These are phyloP conservation scores for Acromyrmex charruanus DNA, from an alignment of 1,140 invertebrate genomes.

Conservation along the genomic window DNA sequence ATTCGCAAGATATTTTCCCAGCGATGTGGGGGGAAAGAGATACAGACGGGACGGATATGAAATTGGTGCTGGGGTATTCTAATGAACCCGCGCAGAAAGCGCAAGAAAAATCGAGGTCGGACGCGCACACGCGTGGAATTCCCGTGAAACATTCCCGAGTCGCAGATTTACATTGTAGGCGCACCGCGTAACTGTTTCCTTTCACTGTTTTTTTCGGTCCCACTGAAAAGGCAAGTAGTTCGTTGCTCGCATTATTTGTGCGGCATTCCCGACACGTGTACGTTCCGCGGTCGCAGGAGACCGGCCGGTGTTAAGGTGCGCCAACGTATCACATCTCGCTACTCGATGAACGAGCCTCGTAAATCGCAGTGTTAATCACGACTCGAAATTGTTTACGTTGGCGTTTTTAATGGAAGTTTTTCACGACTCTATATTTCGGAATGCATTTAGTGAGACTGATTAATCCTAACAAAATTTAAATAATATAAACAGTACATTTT, in stretches of 20 bases:
- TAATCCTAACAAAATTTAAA: constrained; percentile 2
- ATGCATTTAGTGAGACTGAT: background rate
- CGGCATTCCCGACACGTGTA: constrained; percentile 35
- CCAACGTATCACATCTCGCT: constrained; percentile 21
- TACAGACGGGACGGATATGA: constrained; percentile 45
- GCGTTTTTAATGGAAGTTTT: constrained; percentile 30
- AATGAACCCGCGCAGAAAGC: constrained; percentile 61
- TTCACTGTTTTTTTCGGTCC: constrained; percentile 38
- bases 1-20: constrained; percentile 69
- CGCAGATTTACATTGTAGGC: constrained; percentile 69
- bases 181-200: constrained; percentile 22
- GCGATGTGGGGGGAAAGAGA: background rate
- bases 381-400: constrained; percentile 15
- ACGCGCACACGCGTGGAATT: constrained; percentile 55
- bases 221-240: constrained; percentile 58
- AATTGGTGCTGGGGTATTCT: constrained; percentile 57
- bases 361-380: constrained; percentile 35
- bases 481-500: background rate
- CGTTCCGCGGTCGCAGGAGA: constrained; percentile 11
- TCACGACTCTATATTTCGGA: constrained; percentile 13
- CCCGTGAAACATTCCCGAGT: constrained; percentile 47
- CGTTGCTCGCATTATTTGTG: constrained; percentile 62
- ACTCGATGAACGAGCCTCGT: constrained; percentile 11
- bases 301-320: constrained; percentile 38
- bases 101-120: constrained; percentile 67